These are phyloP conservation scores for Zaprionus kolodkinae DNA, from an alignment of 1,140 invertebrate species.

Conservation along the genomic window DNA sequence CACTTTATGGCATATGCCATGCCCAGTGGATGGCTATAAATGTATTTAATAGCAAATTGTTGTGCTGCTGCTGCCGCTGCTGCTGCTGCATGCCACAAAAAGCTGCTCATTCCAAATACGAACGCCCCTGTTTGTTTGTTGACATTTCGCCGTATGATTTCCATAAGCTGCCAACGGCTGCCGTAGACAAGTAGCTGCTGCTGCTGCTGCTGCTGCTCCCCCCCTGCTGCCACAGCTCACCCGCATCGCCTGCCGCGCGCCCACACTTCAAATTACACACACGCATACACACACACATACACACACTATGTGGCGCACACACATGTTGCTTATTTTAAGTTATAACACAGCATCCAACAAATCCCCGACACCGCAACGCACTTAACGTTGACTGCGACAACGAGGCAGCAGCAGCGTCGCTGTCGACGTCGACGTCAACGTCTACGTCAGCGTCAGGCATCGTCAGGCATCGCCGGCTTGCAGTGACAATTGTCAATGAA, in stretches of 20 bases:
- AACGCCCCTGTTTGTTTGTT: conserved; percentile 54
- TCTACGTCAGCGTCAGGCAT: conserved; percentile 34
- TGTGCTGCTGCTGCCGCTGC: conserved; percentile 15
- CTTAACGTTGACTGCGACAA: conserved; percentile 59
- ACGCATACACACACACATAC: conserved; percentile 1
- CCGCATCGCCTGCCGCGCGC: neutral
- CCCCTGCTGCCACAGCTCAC: neutral
- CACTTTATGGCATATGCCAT: conserved; percentile 61
- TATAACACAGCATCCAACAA: conserved; percentile 62
- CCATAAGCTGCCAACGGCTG: conserved; percentile 77
- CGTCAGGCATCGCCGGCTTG: conserved; percentile 64
- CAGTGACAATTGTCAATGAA: conserved; percentile 82
- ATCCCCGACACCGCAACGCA: conserved; percentile 79
- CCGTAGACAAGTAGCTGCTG: conserved; percentile 70
- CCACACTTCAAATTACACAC: conserved; percentile 21
- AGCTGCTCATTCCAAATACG: conserved; percentile 61
- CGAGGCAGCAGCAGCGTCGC: neutral
- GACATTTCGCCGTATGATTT: conserved; percentile 80
- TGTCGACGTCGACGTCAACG: conserved; percentile 9
- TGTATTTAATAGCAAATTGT: conserved; percentile 44
- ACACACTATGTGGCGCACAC: conserved; percentile 23
- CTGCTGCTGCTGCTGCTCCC: conserved; percentile 6
- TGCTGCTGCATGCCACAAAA: conserved; percentile 45
- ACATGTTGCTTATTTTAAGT: conserved; percentile 79
- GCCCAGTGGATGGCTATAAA: conserved; percentile 48